These are phyloP conservation scores for Aphodius sticticus DNA, from an alignment of 2,888 invertebrate genomes.

Conservation along the genomic window DNA sequence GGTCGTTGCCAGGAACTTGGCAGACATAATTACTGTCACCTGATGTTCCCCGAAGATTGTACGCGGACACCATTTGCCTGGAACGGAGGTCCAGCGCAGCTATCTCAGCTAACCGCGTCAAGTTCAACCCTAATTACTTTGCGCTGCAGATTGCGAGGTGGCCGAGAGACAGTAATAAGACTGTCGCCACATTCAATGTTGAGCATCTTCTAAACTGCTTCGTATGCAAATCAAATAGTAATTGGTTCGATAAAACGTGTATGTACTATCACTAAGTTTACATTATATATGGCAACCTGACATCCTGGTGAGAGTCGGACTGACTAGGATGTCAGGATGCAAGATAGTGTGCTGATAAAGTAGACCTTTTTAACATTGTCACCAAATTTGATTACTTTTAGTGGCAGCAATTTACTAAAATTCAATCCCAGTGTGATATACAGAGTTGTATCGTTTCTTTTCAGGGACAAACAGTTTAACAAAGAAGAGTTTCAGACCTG, in stretches of 20 bases:
- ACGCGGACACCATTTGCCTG: background rate
- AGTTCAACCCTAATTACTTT: background rate
- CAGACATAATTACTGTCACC: background rate
- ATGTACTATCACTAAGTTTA: too few species aligned
- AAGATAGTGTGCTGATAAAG: too few species aligned
- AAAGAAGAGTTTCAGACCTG: too few species aligned
- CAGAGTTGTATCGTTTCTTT: too few species aligned
- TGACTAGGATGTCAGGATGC: too few species aligned
- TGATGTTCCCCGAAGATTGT: background rate
- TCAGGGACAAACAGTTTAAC: too few species aligned
- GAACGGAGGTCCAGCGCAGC: background rate
- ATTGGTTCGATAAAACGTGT: background rate
- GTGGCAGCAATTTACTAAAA: too few species aligned
- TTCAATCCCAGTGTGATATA: too few species aligned
- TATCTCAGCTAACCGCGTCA: background rate
- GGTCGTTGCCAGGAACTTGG: background rate
- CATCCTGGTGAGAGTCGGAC: too few species aligned
- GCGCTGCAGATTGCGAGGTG: background rate
- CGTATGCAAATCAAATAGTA: background rate
- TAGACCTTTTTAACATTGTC: too few species aligned
- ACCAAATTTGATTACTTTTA: too few species aligned
- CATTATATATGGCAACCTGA: too few species aligned
- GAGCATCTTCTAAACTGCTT: background rate
- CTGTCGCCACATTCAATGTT: background rate
- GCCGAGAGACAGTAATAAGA: background rate